These are phyloP conservation scores for Planiliza haematocheilus DNA, from an alignment of 2,113 vertebrate genomes.

Conservation along the genomic window DNA sequence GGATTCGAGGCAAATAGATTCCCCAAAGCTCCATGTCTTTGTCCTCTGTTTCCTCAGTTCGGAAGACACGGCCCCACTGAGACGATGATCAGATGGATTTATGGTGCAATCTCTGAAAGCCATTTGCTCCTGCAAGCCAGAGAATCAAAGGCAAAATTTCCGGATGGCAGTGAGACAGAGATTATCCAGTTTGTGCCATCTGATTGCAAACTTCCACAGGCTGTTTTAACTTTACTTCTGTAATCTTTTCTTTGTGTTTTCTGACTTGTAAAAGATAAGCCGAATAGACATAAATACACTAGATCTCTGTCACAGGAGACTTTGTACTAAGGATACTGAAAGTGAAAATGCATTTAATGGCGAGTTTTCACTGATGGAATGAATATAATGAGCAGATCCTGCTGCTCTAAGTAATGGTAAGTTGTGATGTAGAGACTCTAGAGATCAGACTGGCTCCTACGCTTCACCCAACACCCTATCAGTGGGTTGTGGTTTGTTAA, in stretches of 20 bases:
- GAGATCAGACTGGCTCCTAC: neutral
- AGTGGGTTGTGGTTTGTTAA: neutral
- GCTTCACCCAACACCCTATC: neutral
- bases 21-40: constrained; percentile 53
- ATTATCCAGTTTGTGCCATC: constrained; percentile 81
- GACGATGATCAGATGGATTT: constrained; percentile 75
- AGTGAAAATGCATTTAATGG: constrained; percentile 1
- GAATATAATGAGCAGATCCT: constrained; percentile 9
- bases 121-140: constrained; percentile 75
- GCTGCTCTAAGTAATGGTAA: neutral
- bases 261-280: constrained; percentile 44
- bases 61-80: constrained; percentile 63
- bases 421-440: neutral
- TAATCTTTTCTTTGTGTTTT: constrained; percentile 50
- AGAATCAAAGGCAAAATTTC: constrained; percentile 83
- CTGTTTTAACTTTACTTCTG: constrained; percentile 72
- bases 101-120: constrained; percentile 78
- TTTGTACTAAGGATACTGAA: neutral
- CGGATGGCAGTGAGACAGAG: constrained; percentile 78
- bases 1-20: constrained; percentile 49
- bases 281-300: constrained; percentile 23
- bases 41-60: constrained; percentile 40
- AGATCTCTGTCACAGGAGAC: neutral
- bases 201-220: constrained; percentile 80
- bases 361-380: neutral